These are phyloP conservation scores for Pelvicachromis taeniatus DNA, from an alignment of 2,113 vertebrate species.

Conservation along the genomic window DNA sequence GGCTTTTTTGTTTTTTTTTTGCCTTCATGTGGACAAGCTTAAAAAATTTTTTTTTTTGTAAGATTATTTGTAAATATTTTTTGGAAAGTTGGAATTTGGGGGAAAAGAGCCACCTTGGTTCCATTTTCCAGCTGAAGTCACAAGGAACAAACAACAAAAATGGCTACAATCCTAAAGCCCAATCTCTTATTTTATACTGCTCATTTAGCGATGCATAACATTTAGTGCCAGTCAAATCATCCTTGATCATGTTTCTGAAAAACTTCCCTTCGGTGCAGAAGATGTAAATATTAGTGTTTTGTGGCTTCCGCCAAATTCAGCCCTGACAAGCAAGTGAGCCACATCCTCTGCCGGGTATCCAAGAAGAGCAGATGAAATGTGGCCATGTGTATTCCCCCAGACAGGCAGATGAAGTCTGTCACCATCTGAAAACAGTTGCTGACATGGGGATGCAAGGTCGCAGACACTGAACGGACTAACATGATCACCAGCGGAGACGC, in stretches of 20 bases:
- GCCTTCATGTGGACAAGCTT: not conserved
- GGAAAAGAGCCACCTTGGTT: not conserved
- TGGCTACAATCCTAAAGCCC: not conserved
- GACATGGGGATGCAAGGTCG: slow-evolving; percentile 25
- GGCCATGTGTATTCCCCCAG: slow-evolving; percentile 17
- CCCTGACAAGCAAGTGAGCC: slow-evolving; percentile 16
- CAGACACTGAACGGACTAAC: not conserved
- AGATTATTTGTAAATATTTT: not conserved
- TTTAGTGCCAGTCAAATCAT: not conserved
- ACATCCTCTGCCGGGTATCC: slow-evolving; percentile 25
- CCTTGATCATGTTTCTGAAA: slow-evolving; percentile 7
- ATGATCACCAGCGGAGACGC: not conserved
- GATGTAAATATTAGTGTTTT: slow-evolving; percentile 50
- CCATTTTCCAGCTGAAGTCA: not conserved
- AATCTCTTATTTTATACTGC: not conserved
- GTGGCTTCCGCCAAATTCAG: slow-evolving; percentile 31
- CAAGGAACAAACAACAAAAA: not conserved
- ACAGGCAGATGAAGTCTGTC: slow-evolving; percentile 42
- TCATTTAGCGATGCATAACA: not conserved
- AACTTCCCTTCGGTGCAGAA: slow-evolving; percentile 3
- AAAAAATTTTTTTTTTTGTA: too few relatives aligned
- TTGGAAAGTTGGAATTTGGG: not conserved
- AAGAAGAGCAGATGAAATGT: slow-evolving; percentile 1
- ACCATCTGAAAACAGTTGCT: slow-evolving; percentile 34
- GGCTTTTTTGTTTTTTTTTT: not conserved